Percentiles rank a stretch among this genome's conserved stretches.
Evolutionary conservation across 2,113 vertebrate species (phyloP).

Genomic region (Anseranas semipalmata): DNA sequence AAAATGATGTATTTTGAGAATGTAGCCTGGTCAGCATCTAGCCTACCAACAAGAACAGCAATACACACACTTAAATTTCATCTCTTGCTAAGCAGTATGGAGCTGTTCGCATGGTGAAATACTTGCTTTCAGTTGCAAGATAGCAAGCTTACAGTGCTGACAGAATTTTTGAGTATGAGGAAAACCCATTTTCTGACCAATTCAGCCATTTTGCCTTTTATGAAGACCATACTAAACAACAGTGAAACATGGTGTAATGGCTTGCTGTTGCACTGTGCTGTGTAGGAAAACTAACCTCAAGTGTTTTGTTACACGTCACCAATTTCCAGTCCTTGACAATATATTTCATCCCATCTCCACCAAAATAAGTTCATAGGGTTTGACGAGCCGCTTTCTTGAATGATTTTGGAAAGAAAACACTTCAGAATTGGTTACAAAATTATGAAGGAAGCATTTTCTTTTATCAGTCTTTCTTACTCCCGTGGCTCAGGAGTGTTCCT

Average conservation of each 20-base stretch:
- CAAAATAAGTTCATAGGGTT: not conserved
- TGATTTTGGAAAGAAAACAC: not conserved
- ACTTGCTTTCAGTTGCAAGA: not conserved
- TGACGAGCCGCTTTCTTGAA: not conserved
- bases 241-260: not conserved
- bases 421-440: not conserved
- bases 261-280: not conserved
- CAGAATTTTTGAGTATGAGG: not conserved
- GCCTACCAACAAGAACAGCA: not conserved
- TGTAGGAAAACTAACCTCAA: not conserved
- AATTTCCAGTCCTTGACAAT: not conserved
- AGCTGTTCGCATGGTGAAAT: not conserved
- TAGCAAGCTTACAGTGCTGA: not conserved
- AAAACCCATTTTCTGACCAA: not conserved
- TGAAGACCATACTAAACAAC: not conserved
- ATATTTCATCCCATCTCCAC: not conserved
- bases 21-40: accelerated
- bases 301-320: not conserved
- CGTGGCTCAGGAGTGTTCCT: not conserved
- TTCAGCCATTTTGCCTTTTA: not conserved
- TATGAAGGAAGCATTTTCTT: not conserved
- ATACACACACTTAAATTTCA: not conserved
- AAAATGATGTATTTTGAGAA: not conserved
- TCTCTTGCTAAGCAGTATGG: not conserved
- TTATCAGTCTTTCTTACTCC: not conserved